These are phyloP conservation scores for Caradrina clavipalpis DNA, from an alignment of 2,888 invertebrate genomes.

Conservation along the genomic window DNA sequence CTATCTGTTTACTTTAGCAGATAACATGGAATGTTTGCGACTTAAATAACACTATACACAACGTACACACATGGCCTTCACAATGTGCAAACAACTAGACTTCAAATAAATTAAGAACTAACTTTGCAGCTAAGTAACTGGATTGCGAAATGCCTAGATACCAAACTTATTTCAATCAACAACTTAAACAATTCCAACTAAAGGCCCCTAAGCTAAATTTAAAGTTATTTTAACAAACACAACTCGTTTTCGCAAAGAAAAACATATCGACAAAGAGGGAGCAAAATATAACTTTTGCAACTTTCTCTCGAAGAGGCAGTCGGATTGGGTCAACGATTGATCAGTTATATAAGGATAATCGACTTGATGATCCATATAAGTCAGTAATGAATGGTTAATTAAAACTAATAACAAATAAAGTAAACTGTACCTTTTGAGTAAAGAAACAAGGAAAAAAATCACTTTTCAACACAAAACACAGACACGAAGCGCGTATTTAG, in stretches of 20 bases:
- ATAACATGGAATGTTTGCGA: constrained; percentile 41
- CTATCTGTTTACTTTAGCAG: constrained; percentile 30
- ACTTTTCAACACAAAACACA: constrained; percentile 71
- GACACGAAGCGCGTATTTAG: constrained; percentile 70
- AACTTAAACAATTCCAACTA: constrained; percentile 33
- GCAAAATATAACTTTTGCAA: constrained; percentile 58
- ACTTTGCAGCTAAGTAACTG: constrained; percentile 20
- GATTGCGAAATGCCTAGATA: constrained; percentile 37
- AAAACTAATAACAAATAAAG: constrained; percentile 21
- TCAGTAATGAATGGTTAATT: constrained; percentile 22
- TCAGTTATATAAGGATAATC: constrained; percentile 60
- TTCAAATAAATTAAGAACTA: constrained; percentile 29
- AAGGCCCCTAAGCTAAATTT: constrained; percentile 26
- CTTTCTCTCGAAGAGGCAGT: constrained; percentile 67
- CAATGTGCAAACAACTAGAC: constrained; percentile 19
- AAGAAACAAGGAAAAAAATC: constrained; percentile 41
- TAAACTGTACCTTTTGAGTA: constrained; percentile 56
- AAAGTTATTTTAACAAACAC: constrained; percentile 44
- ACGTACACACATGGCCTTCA: constrained; percentile 51
- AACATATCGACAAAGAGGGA: constrained; percentile 40
- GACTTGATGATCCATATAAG: constrained; percentile 48
- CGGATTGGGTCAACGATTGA: constrained; percentile 53
- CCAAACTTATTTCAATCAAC: constrained; percentile 49
- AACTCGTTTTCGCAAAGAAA: constrained; percentile 44
- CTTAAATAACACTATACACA: constrained; percentile 37